Evolutionary conservation across 1,140 invertebrate species (phyloP), one percentile per base, ranked within the genome.

Genomic region (Dinoponera quadriceps): DNA sequence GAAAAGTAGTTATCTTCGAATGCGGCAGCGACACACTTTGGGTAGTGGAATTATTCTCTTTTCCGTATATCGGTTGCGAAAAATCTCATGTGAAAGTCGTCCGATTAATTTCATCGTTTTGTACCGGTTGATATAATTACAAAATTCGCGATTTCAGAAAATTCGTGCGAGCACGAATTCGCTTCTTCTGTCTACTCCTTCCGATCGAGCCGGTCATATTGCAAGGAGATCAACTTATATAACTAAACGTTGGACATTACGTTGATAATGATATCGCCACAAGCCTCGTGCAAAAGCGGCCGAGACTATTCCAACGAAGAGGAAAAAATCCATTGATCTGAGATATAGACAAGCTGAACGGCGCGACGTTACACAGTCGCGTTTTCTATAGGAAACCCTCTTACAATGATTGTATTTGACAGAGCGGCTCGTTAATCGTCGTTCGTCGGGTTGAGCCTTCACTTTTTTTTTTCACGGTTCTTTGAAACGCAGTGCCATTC

Each of bases 401-500:
- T 80, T 80, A 80, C 38, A 57, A 51, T 71, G 65, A 71, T 82
- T 77, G 71, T 82, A 82, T 82, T 82, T 38, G 73, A 77, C 57
- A n/a, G 81, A 74, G 33, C 80, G 80, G 72, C 71, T 82, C 81
- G 72, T 82, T 82, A 82, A 59, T 75, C 81, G 44, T 75, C 63
- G 59, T 62, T 71, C 77, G 62, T 48, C 55, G 22, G 38, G 57
- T 82, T 81, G 63, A 20, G 54, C 82, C 54, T 62, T 77, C 71
- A 11, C 44, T 71, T 73, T 63, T 65, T 63, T 65, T 65, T 83
- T 75, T 65, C 55, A 66, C 38, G n/a, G 55, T 66, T 77, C 59
- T 83, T 78, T 86, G 44, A 51, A 66, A 83, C 62, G 81, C 84
- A 55, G 85, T 87, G 44, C 59, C 60, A 78, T 78, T 83, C 82